Evolutionary conservation across 2,797 vertebrate genomes (phyloP).

Genomic region (Sus cebifrons): DNA sequence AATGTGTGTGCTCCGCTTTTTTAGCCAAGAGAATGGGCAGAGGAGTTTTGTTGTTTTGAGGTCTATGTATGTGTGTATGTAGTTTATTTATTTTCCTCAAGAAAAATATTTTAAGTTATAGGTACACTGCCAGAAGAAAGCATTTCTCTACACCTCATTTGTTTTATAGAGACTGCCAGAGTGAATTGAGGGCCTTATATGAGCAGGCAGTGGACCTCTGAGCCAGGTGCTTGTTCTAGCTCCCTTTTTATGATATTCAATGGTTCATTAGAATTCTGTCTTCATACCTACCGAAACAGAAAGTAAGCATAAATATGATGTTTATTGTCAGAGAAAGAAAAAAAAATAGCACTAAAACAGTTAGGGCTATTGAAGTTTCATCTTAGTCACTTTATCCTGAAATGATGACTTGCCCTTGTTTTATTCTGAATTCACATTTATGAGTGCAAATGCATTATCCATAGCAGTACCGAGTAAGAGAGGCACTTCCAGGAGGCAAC

Average conservation of each 20-base stretch:
- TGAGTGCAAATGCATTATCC: neutral
- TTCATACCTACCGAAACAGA: slow-evolving; percentile 74
- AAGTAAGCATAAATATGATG: slow-evolving; percentile 66
- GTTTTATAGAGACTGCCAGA: slow-evolving; percentile 78
- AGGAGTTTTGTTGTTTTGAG: neutral
- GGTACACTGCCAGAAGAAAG: slow-evolving; percentile 35
- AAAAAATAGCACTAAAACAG: slow-evolving; percentile 4
- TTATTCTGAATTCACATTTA: slow-evolving; percentile 5
- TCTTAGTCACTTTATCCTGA: slow-evolving; percentile 50
- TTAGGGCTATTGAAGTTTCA: slow-evolving; percentile 55
- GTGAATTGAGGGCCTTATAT: slow-evolving; percentile 71
- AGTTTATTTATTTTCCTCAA: slow-evolving; percentile 52
- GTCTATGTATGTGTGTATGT: neutral
- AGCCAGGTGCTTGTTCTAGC: slow-evolving; percentile 50
- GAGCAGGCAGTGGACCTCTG: slow-evolving; percentile 7
- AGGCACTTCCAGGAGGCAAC: neutral
- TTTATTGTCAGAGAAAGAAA: slow-evolving; percentile 61
- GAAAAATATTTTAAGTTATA: slow-evolving; percentile 76
- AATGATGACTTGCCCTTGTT: slow-evolving; percentile 10
- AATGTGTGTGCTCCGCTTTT: neutral
- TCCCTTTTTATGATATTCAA: slow-evolving; percentile 75
- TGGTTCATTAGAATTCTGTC: slow-evolving; percentile 80
- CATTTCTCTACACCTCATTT: slow-evolving; percentile 83
- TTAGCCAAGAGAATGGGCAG: slow-evolving; percentile 49
- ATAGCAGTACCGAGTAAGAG: neutral